A percentile compares a stretch with the other conserved stretches of the same genome.
phyloP scores from a whole-genome alignment of 2,797 vertebrate genomes.

The Jordanella pulchra region DNA sequence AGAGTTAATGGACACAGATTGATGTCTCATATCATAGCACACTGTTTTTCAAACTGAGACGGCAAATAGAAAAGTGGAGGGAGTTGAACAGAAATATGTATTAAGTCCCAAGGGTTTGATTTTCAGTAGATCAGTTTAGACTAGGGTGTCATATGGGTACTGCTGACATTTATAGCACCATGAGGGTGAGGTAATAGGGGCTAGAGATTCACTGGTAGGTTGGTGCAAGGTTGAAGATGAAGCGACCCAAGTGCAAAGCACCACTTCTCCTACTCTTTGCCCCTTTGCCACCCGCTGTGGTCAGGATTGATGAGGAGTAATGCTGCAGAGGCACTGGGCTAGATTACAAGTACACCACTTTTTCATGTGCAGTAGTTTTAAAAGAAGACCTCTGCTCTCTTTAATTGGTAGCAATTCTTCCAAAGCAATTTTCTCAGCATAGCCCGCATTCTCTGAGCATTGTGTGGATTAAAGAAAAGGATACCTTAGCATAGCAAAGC shows the following conservation, averaged over 20 bases:
- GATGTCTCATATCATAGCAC: slow-evolving; percentile 36
- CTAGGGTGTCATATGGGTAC: slow-evolving; percentile 29
- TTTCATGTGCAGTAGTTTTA: slow-evolving; percentile 73
- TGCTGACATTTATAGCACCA: slow-evolving; percentile 61
- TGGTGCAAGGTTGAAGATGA: slow-evolving; percentile 60
- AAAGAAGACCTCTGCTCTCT: slow-evolving; percentile 59
- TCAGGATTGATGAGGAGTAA: slow-evolving; percentile 76
- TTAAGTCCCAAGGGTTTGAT: slow-evolving; percentile 53
- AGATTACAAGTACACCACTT: slow-evolving; percentile 79
- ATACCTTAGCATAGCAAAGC: slow-evolving; percentile 6
- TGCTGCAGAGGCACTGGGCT: slow-evolving; percentile 69
- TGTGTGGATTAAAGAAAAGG: slow-evolving; percentile 24
- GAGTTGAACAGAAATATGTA: slow-evolving; percentile 63
- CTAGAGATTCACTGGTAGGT: slow-evolving; percentile 42
- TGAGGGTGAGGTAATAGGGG: slow-evolving; percentile 43
- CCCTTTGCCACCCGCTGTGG: slow-evolving; percentile 69
- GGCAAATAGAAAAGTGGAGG: slow-evolving; percentile 48
- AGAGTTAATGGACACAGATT: slow-evolving; percentile 34
- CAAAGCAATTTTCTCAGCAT: slow-evolving; percentile 57
- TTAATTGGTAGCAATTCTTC: slow-evolving; percentile 78
- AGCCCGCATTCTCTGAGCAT: slow-evolving; percentile 38
- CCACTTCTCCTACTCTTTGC: slow-evolving; percentile 38
- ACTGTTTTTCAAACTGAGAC: slow-evolving; percentile 37
- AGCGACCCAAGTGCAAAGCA: slow-evolving; percentile 59
- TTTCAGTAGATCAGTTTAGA: slow-evolving; percentile 34